These are phyloP conservation scores for Aplysina aerophoba DNA, from an alignment of 37 sponge, comb jelly and placozoan species.

Conservation along the genomic window DNA sequence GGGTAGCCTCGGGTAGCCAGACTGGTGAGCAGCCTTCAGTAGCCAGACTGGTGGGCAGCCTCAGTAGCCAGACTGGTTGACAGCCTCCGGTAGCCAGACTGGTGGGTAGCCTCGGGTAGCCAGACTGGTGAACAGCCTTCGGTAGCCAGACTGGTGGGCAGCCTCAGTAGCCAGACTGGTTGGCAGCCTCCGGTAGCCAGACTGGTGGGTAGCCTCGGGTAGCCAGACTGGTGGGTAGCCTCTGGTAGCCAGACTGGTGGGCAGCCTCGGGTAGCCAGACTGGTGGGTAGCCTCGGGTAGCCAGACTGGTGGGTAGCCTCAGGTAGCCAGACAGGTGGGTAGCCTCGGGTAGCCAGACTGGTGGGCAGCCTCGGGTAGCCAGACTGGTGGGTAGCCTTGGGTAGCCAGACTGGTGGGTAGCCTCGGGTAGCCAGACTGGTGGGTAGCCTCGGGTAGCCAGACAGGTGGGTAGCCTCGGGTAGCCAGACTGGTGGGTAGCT, in stretches of 20 bases:
- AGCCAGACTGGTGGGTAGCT: neutral
- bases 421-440: no score
- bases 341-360: neutral
- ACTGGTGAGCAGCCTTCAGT: neutral
- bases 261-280: no score
- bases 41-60: no score
- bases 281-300: neutral
- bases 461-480: neutral
- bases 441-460: neutral
- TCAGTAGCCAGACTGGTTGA: no score
- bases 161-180: no score
- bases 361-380: neutral
- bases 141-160: neutral
- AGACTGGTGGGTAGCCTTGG: neutral
- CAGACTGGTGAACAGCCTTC: neutral
- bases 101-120: neutral
- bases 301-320: neutral
- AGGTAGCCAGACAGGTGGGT: no score
- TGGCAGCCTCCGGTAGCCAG: neutral
- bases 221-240: neutral
- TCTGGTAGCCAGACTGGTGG: neutral
- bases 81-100: neutral
- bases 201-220: neutral
- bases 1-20: neutral
- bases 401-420: neutral